Conservation (phyloP, 2,888 invertebrate genomes). For the Philhelius pedissequus region DNA sequence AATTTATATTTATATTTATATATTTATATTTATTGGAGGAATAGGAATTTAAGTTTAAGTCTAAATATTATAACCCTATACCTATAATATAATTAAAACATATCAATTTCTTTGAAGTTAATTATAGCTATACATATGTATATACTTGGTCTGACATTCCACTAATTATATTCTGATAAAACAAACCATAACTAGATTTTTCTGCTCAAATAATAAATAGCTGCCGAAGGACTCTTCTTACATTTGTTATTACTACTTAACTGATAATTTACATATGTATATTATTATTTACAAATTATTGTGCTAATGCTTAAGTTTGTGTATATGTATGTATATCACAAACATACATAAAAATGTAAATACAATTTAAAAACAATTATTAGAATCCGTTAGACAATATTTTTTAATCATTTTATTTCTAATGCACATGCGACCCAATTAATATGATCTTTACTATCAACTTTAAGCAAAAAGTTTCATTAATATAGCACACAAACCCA, state of each 20-base stretch:
- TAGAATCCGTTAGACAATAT: background rate
- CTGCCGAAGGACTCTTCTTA: background rate
- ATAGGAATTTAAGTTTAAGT: no score
- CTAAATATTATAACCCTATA: no score
- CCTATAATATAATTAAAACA: no score
- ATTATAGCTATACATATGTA: no score
- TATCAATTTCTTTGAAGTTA: no score
- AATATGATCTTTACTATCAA: constrained; percentile 49
- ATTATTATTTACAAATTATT: background rate
- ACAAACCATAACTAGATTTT: background rate
- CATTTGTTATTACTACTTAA: background rate
- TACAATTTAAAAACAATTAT: background rate
- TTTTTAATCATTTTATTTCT: constrained; percentile 5
- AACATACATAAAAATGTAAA: background rate
- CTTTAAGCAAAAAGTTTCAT: constrained; percentile 16
- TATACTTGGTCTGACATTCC: no score
- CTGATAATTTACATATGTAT: background rate
- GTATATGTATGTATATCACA: background rate
- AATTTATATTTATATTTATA: no score
- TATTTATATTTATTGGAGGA: no score
- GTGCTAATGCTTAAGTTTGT: background rate
- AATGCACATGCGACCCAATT: constrained; percentile 24
- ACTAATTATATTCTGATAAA: no score
- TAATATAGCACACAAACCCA: background rate
- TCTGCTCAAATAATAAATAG: background rate